Evolutionary conservation across 1,140 invertebrate species (phyloP).

Genomic region (Macrostomum lignano): DNA sequence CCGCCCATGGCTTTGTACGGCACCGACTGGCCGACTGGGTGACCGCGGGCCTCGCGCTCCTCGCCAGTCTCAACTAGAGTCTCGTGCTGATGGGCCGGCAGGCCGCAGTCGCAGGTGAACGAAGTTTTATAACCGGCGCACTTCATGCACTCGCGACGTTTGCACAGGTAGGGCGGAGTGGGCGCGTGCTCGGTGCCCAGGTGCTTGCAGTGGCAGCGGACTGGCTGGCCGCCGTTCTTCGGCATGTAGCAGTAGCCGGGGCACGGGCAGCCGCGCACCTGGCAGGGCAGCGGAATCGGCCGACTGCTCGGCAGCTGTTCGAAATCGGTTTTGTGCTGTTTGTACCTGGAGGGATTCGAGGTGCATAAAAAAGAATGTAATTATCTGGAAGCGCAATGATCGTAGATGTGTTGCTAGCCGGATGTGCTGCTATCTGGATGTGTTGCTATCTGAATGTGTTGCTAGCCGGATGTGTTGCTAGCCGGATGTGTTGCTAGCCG

Average conservation of each 20-base stretch:
- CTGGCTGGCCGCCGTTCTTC: constrained; percentile 18
- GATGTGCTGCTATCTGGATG: no score
- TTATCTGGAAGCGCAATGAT: no score
- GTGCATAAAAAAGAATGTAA: no score
- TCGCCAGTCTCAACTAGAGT: constrained; percentile 23
- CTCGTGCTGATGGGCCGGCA: constrained; percentile 14
- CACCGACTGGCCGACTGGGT: constrained; percentile 21
- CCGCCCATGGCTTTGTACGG: constrained; percentile 28
- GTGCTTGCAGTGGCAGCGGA: constrained; percentile 26
- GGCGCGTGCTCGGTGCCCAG: constrained; percentile 17
- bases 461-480: no score
- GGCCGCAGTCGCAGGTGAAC: constrained; percentile 24
- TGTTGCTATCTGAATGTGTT: no score
- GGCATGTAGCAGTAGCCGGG: constrained; percentile 21
- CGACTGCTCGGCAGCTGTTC: constrained; percentile 14
- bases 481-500: no score
- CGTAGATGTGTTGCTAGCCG: no score
- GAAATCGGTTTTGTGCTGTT: constrained; percentile 27
- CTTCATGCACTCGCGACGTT: constrained; percentile 11
- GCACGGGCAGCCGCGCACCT: constrained; percentile 20
- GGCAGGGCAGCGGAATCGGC: constrained; percentile 20
- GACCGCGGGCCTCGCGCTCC: constrained; percentile 20
- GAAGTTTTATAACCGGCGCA: constrained; percentile 23
- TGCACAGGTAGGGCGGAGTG: constrained; percentile 12
- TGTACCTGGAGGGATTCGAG: constrained; percentile 15